Conservation (phyloP, 2,797 vertebrate species). For the Syndactyla subalaris region DNA sequence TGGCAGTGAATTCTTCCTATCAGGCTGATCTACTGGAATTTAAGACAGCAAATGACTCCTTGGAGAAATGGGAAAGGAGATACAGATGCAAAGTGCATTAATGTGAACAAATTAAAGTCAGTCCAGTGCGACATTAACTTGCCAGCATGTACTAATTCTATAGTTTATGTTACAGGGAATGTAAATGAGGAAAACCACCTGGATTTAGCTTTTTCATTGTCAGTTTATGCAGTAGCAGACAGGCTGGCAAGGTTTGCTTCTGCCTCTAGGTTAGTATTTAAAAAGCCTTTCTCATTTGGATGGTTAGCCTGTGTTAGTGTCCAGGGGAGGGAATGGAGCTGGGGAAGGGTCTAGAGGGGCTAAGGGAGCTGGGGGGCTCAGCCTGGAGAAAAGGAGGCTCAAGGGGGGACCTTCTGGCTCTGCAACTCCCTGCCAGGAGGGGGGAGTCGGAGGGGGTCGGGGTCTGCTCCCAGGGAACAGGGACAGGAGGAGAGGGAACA, state of each 20-base stretch:
- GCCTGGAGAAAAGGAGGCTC: neutral
- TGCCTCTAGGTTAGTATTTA: neutral
- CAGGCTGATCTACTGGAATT: no score
- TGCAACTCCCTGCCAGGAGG: neutral
- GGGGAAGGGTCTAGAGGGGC: neutral
- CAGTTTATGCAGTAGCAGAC: neutral
- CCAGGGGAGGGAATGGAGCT: neutral
- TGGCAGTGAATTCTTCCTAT: neutral
- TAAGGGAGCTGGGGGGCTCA: neutral
- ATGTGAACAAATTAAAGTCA: neutral
- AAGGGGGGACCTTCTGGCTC: neutral
- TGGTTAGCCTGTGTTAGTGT: neutral
- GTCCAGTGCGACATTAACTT: neutral
- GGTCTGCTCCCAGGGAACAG: neutral
- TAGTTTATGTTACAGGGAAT: neutral
- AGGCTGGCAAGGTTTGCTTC: fast-evolving
- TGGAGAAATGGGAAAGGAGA: neutral
- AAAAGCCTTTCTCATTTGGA: neutral
- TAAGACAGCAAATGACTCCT: neutral
- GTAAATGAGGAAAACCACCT: neutral
- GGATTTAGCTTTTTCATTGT: neutral
- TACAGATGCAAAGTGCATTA: fast-evolving
- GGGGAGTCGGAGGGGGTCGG: fast-evolving
- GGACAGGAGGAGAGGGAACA: neutral
- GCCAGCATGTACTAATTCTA: no score